Percentiles rank a stretch among this genome's conserved stretches.
These are phyloP conservation scores for Bombylius major DNA, from an alignment of 2,888 invertebrate genomes.

Conservation along the genomic window DNA sequence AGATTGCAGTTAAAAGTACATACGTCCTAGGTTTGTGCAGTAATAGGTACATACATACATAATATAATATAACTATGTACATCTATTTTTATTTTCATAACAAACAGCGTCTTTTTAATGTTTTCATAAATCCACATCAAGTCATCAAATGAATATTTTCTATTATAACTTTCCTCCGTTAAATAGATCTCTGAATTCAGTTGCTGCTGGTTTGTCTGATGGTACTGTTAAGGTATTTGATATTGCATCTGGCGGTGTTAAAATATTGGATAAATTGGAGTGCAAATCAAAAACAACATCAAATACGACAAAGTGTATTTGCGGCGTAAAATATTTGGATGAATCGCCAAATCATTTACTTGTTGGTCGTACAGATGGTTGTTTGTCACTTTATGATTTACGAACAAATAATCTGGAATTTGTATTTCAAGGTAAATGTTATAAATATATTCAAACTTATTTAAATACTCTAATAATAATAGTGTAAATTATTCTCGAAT, in stretches of 20 bases:
- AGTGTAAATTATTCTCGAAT: too few species aligned
- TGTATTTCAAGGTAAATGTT: conserved; percentile 35
- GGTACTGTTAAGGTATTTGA: conserved; percentile 39
- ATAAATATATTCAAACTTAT: background rate
- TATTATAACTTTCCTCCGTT: too few species aligned
- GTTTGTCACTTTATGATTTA: conserved; percentile 30
- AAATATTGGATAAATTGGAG: conserved; percentile 10
- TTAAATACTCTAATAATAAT: too few species aligned
- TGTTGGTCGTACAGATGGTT: conserved; percentile 25
- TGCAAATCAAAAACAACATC: background rate
- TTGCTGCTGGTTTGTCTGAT: conserved; percentile 41
- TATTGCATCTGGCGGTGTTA: conserved; percentile 28
- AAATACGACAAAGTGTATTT: conserved; percentile 11
- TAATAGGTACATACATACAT: conserved; percentile 43
- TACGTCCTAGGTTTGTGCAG: conserved; percentile 49
- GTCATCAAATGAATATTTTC: background rate
- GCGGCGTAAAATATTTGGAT: conserved; percentile 28
- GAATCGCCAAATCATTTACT: conserved; percentile 23
- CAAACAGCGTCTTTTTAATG: too few species aligned
- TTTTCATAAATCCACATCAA: too few species aligned
- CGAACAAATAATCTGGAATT: conserved; percentile 38
- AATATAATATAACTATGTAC: background rate
- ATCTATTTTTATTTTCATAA: background rate
- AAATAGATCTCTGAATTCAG: conserved; percentile 28
- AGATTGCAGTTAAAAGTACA: conserved; percentile 41